phyloP scores from a whole-genome alignment of 2,888 invertebrate species.

The Odontocolon sp. region DNA sequence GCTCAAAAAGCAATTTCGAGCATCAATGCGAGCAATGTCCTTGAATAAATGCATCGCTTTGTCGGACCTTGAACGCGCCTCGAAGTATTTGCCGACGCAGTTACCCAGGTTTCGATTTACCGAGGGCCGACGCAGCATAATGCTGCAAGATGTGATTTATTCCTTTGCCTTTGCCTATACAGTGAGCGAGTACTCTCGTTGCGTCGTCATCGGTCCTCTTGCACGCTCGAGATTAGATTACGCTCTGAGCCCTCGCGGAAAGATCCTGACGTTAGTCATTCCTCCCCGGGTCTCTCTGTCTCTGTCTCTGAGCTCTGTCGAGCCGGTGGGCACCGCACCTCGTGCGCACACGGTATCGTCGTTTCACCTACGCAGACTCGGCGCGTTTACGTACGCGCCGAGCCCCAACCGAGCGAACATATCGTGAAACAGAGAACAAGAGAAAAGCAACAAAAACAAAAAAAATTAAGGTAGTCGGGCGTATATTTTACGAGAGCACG shows the following conservation, averaged over 20 bases:
- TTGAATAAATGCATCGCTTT: slow-evolving; percentile 52
- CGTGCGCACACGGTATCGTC: slow-evolving; percentile 53
- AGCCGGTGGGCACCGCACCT: slow-evolving; percentile 21
- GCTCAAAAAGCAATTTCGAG: background rate
- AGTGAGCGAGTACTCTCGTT: no score
- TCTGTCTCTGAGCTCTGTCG: no score
- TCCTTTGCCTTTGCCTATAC: slow-evolving; percentile 7
- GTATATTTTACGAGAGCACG: slow-evolving; percentile 37
- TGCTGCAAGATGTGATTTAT: slow-evolving; percentile 28
- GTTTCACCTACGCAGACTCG: slow-evolving; percentile 55
- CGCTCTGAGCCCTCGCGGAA: slow-evolving; percentile 52
- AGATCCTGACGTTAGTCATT: slow-evolving; percentile 62
- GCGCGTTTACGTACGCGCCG: slow-evolving; percentile 44
- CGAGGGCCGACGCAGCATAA: slow-evolving; percentile 43
- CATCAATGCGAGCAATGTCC: slow-evolving; percentile 26
- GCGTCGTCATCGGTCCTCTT: slow-evolving; percentile 58
- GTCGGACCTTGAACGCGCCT: slow-evolving; percentile 50
- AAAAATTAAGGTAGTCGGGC: slow-evolving; percentile 4
- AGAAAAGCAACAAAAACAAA: background rate
- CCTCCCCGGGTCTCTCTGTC: slow-evolving; percentile 51
- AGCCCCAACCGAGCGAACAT: slow-evolving; percentile 52
- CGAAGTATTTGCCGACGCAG: slow-evolving; percentile 50
- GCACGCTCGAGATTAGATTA: slow-evolving; percentile 56
- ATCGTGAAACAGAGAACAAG: slow-evolving; percentile 11
- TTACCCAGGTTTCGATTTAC: slow-evolving; percentile 43